Evolutionary conservation across 2,888 invertebrate genomes (phyloP).

Genomic region (Tryphoninae sp.): DNA sequence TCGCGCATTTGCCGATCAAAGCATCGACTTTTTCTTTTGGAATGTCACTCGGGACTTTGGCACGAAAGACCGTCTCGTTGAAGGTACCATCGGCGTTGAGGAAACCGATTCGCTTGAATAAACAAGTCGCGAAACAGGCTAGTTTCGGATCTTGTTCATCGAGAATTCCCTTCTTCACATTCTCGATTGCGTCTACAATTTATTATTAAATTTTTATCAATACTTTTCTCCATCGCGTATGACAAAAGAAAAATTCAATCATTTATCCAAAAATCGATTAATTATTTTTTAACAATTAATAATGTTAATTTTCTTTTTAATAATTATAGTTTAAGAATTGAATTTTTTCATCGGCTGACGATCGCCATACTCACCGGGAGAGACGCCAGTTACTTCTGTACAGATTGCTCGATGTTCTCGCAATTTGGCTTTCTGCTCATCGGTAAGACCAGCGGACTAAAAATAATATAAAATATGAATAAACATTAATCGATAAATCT

Average conservation of each 20-base stretch:
- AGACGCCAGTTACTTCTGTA: constrained; percentile 70
- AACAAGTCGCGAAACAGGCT: constrained; percentile 72
- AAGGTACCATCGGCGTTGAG: constrained; percentile 71
- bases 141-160: constrained; percentile 69
- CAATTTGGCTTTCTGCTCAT: constrained; percentile 66
- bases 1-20: constrained; percentile 68
- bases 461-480: constrained; percentile 23
- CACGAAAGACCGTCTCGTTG: constrained; percentile 68
- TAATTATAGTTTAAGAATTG: neutral
- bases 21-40: constrained; percentile 68
- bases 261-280: neutral
- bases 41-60: constrained; percentile 65
- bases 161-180: constrained; percentile 67
- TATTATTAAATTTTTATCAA: neutral
- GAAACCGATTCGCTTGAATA: constrained; percentile 73
- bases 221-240: neutral
- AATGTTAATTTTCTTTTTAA: neutral
- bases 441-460: constrained; percentile 48
- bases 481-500: neutral
- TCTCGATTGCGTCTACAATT: constrained; percentile 70
- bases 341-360: neutral
- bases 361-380: constrained; percentile 65
- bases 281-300: neutral
- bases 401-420: constrained; percentile 67
- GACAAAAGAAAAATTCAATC: neutral